A percentile compares a stretch with the other conserved stretches of the same genome.
Evolutionary conservation across 2,797 vertebrate species (phyloP).

Genomic region (Falco rusticolus): DNA sequence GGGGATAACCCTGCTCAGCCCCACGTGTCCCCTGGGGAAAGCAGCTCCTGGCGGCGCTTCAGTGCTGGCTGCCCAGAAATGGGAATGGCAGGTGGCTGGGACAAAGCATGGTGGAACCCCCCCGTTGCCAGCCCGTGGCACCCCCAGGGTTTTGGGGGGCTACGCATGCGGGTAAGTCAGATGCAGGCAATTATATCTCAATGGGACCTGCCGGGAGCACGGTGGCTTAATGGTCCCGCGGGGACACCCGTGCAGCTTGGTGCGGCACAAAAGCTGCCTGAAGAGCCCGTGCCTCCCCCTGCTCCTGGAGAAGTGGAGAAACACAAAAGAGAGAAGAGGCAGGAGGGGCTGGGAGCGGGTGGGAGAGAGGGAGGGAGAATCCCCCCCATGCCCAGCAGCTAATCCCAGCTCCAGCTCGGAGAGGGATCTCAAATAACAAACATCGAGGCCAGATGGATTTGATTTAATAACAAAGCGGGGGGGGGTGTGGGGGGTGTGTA

Average conservation of each 20-base stretch:
- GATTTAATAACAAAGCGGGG: conserved; percentile 44
- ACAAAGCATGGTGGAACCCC: background rate
- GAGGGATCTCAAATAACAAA: conserved; percentile 48
- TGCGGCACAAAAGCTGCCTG: background rate
- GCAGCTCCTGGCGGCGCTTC: fast-evolving
- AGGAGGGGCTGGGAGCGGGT: background rate
- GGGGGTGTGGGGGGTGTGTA: background rate
- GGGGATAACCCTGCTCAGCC: background rate
- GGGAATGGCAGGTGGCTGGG: background rate
- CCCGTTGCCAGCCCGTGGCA: fast-evolving
- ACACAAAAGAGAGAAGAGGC: conserved; percentile 46
- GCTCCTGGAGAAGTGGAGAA: conserved; percentile 13
- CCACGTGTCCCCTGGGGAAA: background rate
- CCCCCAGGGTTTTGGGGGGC: background rate
- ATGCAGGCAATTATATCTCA: background rate
- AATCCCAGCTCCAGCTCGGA: conserved; percentile 30
- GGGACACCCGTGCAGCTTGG: background rate
- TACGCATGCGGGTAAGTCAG: background rate
- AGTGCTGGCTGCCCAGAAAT: background rate
- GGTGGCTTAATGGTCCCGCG: background rate
- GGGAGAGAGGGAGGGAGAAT: background rate
- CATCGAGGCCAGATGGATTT: conserved; percentile 49
- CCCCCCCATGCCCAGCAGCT: conserved; percentile 25
- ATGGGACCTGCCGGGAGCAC: fast-evolving
- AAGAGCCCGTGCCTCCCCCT: background rate